Evolutionary conservation across 2,113 vertebrate genomes (phyloP).

Genomic region (Hemichromis elongatus): DNA sequence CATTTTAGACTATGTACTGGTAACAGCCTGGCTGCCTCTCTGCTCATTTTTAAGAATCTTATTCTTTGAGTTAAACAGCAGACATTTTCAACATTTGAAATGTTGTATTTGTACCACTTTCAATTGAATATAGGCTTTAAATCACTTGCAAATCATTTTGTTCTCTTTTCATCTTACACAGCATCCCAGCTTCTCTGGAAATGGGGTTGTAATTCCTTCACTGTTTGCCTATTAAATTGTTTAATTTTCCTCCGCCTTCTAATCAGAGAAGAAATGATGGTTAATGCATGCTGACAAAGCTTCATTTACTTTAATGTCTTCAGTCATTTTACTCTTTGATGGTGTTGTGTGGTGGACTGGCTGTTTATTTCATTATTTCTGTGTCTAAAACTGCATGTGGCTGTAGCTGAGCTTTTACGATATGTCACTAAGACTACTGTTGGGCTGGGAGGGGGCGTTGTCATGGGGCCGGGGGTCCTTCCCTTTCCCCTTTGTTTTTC

Average conservation of each 20-base stretch:
- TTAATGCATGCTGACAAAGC: constrained; percentile 36
- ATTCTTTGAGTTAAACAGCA: not conserved
- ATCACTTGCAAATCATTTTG: not conserved
- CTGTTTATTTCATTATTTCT: not conserved
- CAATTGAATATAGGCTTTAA: not conserved
- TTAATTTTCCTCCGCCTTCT: not conserved
- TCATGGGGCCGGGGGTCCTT: constrained; percentile 33
- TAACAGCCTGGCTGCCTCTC: not conserved
- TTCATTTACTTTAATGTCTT: constrained; percentile 7
- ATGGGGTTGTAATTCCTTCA: not conserved
- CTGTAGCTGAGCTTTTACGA: not conserved
- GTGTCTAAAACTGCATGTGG: constrained; percentile 47
- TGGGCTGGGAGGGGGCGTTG: constrained; percentile 3
- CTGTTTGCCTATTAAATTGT: not conserved
- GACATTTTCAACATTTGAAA: not conserved
- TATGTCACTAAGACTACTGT: not conserved
- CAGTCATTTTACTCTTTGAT: not conserved
- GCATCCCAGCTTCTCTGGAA: not conserved
- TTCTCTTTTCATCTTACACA: not conserved
- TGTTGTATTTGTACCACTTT: not conserved
- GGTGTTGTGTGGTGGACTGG: not conserved
- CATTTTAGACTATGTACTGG: not conserved
- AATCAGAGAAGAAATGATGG: not conserved
- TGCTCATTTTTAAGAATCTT: not conserved
- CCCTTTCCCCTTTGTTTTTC: constrained; percentile 66